phyloP scores from a whole-genome alignment of 2,888 invertebrate genomes.

The Eupithecia pulchellata region DNA sequence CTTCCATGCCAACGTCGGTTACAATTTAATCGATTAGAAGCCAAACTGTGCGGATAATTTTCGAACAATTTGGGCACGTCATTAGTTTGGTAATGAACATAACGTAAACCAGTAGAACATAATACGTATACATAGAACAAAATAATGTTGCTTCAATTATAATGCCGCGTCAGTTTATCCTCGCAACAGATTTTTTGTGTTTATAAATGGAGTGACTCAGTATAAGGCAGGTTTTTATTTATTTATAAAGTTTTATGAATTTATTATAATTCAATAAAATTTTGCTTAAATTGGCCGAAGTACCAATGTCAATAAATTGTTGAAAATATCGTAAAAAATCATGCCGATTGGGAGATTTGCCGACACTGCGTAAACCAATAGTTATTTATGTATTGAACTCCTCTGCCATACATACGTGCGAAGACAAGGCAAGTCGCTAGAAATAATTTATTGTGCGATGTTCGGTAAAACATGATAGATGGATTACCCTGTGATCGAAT shows the following conservation, averaged over 20 bases:
- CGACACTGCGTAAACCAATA: not conserved
- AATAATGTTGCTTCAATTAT: not conserved
- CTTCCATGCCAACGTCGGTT: slow-evolving; percentile 13
- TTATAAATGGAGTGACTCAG: not conserved
- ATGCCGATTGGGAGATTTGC: not conserved
- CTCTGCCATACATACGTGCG: no score
- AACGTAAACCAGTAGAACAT: not conserved
- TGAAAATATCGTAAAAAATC: not conserved
- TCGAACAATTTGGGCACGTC: slow-evolving; percentile 39
- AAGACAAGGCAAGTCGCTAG: not conserved
- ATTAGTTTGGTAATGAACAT: slow-evolving; percentile 41
- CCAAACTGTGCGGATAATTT: slow-evolving; percentile 43
- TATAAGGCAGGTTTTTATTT: not conserved
- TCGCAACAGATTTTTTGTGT: not conserved
- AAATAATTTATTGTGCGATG: not conserved
- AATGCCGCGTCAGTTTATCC: not conserved
- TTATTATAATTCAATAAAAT: not conserved
- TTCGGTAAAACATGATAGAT: not conserved
- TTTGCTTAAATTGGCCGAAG: not conserved
- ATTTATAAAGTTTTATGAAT: not conserved
- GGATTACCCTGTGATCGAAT: not conserved
- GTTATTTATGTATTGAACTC: not conserved
- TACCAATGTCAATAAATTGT: not conserved
- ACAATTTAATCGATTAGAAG: slow-evolving; percentile 42
- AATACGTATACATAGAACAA: not conserved